Percentiles rank a stretch among this genome's conserved stretches.
Evolutionary conservation across 92 coral and sea anemone genomes (phyloP).

Genomic region (Palythoa caribaeorum): DNA sequence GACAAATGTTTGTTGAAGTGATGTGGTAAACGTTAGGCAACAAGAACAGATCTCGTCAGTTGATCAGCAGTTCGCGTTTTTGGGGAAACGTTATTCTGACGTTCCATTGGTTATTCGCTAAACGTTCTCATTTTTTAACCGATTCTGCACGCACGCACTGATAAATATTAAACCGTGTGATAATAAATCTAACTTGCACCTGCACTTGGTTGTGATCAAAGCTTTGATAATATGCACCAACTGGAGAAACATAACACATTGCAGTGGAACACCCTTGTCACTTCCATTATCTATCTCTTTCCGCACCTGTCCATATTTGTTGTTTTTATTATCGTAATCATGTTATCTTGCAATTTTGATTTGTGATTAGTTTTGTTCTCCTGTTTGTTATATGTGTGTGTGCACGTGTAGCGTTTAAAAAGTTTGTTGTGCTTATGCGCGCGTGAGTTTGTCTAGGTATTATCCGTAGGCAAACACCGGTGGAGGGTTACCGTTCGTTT

Average conservation of each 20-base stretch:
- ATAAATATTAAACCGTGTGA: slow-evolving; percentile 2
- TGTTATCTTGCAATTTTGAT: neutral
- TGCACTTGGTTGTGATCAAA: slow-evolving; percentile 14
- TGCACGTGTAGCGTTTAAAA: neutral
- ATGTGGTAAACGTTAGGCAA: too few species aligned
- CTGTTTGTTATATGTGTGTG: neutral
- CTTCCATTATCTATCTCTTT: neutral
- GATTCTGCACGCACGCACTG: neutral
- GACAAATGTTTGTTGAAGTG: too few species aligned
- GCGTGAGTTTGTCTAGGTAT: too few species aligned
- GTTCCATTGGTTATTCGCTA: neutral
- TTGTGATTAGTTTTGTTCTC: neutral
- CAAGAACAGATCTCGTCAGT: neutral
- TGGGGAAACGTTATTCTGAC: neutral
- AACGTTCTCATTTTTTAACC: neutral
- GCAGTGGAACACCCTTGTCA: slow-evolving; percentile 6
- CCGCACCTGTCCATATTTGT: neutral
- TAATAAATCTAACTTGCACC: slow-evolving; percentile 37
- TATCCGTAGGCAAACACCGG: too few species aligned
- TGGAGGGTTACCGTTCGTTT: too few species aligned
- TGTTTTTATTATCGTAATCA: neutral
- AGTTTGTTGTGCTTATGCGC: too few species aligned
- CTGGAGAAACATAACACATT: slow-evolving; percentile 55
- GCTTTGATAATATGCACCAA: slow-evolving; percentile 3
- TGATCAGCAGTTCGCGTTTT: neutral